Evolutionary conservation across 23 tunicate genomes (phyloP).

Genomic region (Ciona savignyi): DNA sequence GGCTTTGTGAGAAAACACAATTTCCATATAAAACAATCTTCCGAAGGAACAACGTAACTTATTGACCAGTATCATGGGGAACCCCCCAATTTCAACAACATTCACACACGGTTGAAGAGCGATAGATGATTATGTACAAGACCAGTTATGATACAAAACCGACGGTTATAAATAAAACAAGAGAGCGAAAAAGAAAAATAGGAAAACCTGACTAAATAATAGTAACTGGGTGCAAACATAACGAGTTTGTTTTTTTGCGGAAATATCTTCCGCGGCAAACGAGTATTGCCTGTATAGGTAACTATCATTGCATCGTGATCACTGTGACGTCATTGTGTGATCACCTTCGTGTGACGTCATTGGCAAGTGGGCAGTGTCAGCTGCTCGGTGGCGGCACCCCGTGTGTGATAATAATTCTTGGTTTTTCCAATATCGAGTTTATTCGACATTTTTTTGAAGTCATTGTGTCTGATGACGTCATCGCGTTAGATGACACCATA

Average conservation of each 20-base stretch:
- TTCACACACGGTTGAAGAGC: not conserved
- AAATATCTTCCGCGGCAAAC: not conserved
- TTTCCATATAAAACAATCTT: too few relatives aligned
- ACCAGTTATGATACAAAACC: not conserved
- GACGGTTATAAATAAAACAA: not conserved
- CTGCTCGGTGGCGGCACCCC: not conserved
- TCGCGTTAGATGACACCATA: too few relatives aligned
- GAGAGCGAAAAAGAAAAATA: not conserved
- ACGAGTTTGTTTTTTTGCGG: not conserved
- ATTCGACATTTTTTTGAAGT: not conserved
- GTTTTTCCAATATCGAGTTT: not conserved
- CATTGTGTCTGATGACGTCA: too few relatives aligned
- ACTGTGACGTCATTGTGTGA: not conserved
- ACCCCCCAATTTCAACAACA: not conserved
- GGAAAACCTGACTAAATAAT: not conserved
- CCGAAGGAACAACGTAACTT: not conserved
- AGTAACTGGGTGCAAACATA: not conserved
- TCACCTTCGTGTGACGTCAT: not conserved
- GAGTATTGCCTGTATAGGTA: not conserved
- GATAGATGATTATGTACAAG: not conserved
- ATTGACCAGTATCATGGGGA: not conserved
- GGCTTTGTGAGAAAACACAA: too few relatives aligned
- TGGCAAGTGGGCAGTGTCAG: slow-evolving; percentile 2
- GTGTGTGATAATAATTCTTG: not conserved
- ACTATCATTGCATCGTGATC: not conserved